phyloP scores from a whole-genome alignment of 2,113 vertebrate species.

The Papio anubis region DNA sequence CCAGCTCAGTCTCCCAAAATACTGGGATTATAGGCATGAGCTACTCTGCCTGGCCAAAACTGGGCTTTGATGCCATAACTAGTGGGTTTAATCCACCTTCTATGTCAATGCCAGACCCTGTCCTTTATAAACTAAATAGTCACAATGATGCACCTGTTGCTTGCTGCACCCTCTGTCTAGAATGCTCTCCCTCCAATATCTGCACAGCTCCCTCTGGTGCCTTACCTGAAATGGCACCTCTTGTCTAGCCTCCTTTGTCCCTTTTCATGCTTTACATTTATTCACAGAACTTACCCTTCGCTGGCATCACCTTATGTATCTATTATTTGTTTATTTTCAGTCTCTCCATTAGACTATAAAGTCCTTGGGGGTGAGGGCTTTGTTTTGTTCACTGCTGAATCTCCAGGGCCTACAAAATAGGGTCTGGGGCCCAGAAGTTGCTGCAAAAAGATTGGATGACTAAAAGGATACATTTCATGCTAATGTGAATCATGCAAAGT shows the following conservation, averaged over 20 bases:
- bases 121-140: neutral
- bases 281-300: neutral
- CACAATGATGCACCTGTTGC: neutral
- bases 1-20: too few relatives aligned
- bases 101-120: neutral
- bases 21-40: too few relatives aligned
- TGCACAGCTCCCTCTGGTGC: neutral
- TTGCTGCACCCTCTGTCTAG: neutral
- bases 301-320: neutral
- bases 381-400: neutral
- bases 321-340: neutral
- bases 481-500: neutral
- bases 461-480: neutral
- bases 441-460: neutral
- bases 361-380: accelerated
- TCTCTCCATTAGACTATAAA: neutral
- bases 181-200: neutral
- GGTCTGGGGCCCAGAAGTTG: neutral
- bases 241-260: neutral
- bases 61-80: neutral
- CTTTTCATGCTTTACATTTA: neutral
- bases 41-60: neutral
- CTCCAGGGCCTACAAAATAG: neutral
- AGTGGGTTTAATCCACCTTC: neutral
- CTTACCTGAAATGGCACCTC: neutral